Conservation (phyloP, 2,888 invertebrate species). For the Ennomos erosarius region DNA sequence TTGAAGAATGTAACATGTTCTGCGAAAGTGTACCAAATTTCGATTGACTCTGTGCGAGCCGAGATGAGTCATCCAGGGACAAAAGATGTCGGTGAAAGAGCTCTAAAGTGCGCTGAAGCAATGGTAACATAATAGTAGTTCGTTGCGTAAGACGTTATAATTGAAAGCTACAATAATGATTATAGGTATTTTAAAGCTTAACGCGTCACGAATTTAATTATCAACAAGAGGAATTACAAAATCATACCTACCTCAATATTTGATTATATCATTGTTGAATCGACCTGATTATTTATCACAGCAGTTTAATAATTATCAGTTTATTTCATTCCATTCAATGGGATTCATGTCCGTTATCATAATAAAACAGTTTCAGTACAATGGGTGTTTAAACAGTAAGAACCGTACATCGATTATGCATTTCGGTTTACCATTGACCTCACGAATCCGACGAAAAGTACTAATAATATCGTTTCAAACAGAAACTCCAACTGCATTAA, state of each 20-base stretch:
- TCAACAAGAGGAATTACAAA: too few species aligned
- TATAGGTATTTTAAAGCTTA: too few species aligned
- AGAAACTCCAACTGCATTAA: slow-evolving; percentile 5
- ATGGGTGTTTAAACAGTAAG: slow-evolving; percentile 17
- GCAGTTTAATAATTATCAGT: too few species aligned
- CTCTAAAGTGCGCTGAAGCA: slow-evolving; percentile 26
- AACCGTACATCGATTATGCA: slow-evolving; percentile 38
- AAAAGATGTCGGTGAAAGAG: slow-evolving; percentile 32
- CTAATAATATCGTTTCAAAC: background rate
- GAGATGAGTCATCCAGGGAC: slow-evolving; percentile 28
- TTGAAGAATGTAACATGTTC: slow-evolving; percentile 35
- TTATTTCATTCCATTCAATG: too few species aligned
- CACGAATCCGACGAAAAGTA: slow-evolving; percentile 33
- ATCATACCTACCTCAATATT: too few species aligned
- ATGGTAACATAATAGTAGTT: slow-evolving; percentile 25
- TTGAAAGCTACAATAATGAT: background rate
- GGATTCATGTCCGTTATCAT: too few species aligned
- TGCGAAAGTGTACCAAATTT: slow-evolving; percentile 43
- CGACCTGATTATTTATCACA: too few species aligned
- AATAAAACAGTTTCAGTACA: slow-evolving; percentile 2
- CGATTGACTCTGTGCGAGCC: slow-evolving; percentile 32
- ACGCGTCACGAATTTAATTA: too few species aligned
- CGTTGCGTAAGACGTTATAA: slow-evolving; percentile 29
- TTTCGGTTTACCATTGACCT: slow-evolving; percentile 46
- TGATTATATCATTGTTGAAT: too few species aligned